Conservation (phyloP, 2,888 invertebrate genomes). For the Heliconius aoede region DNA sequence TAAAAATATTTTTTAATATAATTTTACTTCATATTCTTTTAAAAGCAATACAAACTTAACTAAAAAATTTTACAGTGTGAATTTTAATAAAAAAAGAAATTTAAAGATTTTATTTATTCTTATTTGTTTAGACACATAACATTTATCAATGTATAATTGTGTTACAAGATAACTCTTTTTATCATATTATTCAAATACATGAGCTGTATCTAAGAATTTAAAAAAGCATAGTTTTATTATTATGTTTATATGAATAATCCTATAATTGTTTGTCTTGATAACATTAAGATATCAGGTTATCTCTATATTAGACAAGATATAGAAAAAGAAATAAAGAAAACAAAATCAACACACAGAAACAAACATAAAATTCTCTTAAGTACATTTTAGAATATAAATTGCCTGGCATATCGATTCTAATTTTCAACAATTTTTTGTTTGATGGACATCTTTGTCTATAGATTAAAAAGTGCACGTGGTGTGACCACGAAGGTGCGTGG, state of each 20-base stretch:
- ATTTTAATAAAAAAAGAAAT: too few relatives aligned
- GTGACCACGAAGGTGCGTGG: too few relatives aligned
- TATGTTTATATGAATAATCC: neutral
- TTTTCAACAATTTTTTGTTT: neutral
- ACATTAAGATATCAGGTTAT: conserved; percentile 11
- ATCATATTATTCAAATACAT: neutral
- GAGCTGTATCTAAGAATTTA: neutral
- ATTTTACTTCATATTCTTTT: too few relatives aligned
- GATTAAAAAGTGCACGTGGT: neutral
- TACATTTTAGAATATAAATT: too few relatives aligned
- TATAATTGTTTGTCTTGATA: conserved; percentile 12
- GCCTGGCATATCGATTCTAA: too few relatives aligned
- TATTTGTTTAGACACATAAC: too few relatives aligned
- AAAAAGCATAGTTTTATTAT: neutral
- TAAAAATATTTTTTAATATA: too few relatives aligned
- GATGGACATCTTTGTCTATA: neutral
- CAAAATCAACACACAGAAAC: neutral
- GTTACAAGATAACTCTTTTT: neutral
- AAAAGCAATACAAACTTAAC: too few relatives aligned
- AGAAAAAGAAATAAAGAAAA: neutral
- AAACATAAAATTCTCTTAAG: neutral
- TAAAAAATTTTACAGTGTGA: too few relatives aligned
- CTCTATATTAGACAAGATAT: conserved; percentile 3
- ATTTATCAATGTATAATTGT: too few relatives aligned
- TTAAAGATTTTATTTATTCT: neutral